Base-by-base conservation (phyloP, 2,797 vertebrate species). In the Pitangus sulphuratus region DNA sequence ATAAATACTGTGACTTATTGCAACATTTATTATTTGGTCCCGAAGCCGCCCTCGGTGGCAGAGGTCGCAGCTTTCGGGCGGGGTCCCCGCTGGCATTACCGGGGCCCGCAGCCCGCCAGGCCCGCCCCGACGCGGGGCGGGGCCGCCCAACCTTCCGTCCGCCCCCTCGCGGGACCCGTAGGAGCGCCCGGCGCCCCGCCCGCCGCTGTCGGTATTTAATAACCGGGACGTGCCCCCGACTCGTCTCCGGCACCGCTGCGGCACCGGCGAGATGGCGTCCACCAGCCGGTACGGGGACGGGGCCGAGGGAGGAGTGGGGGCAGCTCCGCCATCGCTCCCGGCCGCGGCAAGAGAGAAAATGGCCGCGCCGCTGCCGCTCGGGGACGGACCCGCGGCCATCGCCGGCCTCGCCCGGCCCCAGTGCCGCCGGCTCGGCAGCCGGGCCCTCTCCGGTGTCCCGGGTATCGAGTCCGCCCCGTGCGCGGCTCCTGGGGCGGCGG, bases 281-380 rank as follows among this genome's bases (percentile, higher is more conserved):
- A 96, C 97, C 1, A 98, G 97, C 96, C 97, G 97, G 97, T 98
- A 93, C 76, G 96, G 40, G 53, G 39, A 48, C 4, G 60, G 60
- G 33, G 9, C 1, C 5, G 11, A 22, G 62, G 44, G 48, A 61
- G 15, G 19, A 28, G 40, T 13, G 65, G 47, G 31, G 17, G 50
- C 31, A 30, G n/a, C 45, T 44, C 47, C 31, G 12, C 17, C 48
- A 11, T 39, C n/a, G 45, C 65, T 44, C 13, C 7, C 2, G 17
- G 9, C 30, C 4, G n/a, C 8, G 21, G 42, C 16, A 5, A 11
- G 50, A 13, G 44, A 20, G 69, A 51, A 70, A 35, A 85, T 62
- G 78, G 87, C 69, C 35, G 75, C 48, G 39, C 31, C 22, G 15
- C 50, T 42, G n/a, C 12, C 1, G 8, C 12, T 30, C 8, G 24